These are phyloP conservation scores for Euplexia lucipara DNA, from an alignment of 2,888 invertebrate species.

Conservation along the genomic window DNA sequence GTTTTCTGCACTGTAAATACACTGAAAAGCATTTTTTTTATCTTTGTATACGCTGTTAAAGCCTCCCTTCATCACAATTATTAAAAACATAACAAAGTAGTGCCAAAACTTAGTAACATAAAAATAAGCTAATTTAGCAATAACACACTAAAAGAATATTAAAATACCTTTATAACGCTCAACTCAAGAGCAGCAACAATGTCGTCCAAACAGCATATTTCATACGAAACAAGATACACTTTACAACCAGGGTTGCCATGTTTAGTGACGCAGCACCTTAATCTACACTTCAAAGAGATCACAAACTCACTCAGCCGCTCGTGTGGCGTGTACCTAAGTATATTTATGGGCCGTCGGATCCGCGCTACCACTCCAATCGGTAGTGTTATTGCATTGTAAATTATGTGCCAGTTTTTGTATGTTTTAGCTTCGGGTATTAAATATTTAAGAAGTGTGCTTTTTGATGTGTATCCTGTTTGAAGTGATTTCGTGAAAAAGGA, in stretches of 20 bases:
- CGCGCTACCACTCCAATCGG: constrained; percentile 24
- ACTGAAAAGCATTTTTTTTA: too few species aligned
- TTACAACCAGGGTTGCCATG: constrained; percentile 46
- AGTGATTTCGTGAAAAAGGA: too few species aligned
- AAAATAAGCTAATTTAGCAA: background rate
- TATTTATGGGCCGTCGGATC: constrained; percentile 40
- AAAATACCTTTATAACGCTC: background rate
- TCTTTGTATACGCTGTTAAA: too few species aligned
- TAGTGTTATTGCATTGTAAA: constrained; percentile 34
- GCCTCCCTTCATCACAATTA: too few species aligned
- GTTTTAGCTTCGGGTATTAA: background rate
- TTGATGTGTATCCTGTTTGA: too few species aligned
- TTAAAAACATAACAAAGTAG: background rate
- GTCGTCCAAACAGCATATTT: constrained; percentile 46
- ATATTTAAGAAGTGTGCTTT: background rate
- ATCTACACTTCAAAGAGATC: constrained; percentile 72
- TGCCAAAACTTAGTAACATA: background rate
- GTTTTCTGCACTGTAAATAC: too few species aligned
- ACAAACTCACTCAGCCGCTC: constrained; percentile 54
- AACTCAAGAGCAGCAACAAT: constrained; percentile 22
- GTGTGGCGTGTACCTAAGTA: constrained; percentile 41
- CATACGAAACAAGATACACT: constrained; percentile 46
- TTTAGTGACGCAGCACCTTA: constrained; percentile 66
- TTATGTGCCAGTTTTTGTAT: constrained; percentile 9
- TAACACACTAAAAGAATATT: constrained; percentile 3